A percentile compares a stretch with the other conserved stretches of the same genome.
Conservation (phyloP, 2,888 invertebrate genomes). For the Trachelus troglodyta region DNA sequence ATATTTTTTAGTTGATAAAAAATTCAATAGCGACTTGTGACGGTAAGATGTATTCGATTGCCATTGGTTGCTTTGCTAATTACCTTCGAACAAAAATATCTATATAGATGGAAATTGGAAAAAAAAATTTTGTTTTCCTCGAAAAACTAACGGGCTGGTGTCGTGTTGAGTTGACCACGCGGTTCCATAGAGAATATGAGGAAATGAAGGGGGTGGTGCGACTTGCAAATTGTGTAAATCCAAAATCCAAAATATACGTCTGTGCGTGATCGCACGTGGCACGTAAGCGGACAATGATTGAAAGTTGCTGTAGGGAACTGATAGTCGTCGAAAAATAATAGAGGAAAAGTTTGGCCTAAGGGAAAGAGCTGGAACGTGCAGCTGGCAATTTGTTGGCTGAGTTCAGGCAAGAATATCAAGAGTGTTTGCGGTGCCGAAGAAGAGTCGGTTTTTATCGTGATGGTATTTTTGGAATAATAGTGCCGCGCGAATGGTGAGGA, state of each 20-base stretch:
- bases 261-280: not conserved
- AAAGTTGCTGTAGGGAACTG: not conserved
- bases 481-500: constrained; percentile 19
- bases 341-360: not conserved
- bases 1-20: too few relatives aligned
- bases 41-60: not conserved
- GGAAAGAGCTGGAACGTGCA: not conserved
- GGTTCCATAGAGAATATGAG: not conserved
- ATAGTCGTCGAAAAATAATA: not conserved
- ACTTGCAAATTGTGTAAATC: not conserved
- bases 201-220: not conserved
- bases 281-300: not conserved
- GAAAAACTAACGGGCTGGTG: not conserved
- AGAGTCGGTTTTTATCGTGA: constrained; percentile 1
- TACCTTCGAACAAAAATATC: not conserved
- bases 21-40: not conserved
- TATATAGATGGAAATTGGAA: not conserved
- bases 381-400: not conserved
- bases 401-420: not conserved
- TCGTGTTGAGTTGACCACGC: not conserved
- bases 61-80: not conserved
- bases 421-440: not conserved
- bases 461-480: constrained; percentile 5
- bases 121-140: not conserved
- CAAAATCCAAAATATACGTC: not conserved